These are phyloP conservation scores for Cliona cf. orientalis DNA, from an alignment of 37 sponge, comb jelly and placozoan species.

Conservation along the genomic window DNA sequence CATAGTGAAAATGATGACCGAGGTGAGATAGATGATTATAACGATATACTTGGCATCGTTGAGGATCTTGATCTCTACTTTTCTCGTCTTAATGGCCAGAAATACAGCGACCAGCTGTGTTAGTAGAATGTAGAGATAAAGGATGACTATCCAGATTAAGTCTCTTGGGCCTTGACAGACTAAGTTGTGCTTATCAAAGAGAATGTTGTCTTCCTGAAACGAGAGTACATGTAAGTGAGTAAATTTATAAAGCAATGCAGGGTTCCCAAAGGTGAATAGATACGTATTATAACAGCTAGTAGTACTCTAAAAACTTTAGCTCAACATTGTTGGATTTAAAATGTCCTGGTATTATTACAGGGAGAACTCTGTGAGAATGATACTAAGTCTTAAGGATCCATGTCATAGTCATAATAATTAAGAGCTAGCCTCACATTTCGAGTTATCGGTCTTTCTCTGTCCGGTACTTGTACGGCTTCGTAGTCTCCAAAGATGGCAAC, in stretches of 20 bases:
- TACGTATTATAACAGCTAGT: too few species aligned
- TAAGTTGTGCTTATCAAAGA: slow-evolving; percentile 4
- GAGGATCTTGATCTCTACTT: slow-evolving; percentile 48
- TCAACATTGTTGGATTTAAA: too few species aligned
- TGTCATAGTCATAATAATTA: too few species aligned
- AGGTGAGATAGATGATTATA: slow-evolving; percentile 44
- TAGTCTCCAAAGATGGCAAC: slow-evolving; percentile 25
- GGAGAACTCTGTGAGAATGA: too few species aligned
- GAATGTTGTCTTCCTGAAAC: slow-evolving; percentile 13
- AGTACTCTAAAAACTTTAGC: too few species aligned
- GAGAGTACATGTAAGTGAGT: too few species aligned
- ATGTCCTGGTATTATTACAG: too few species aligned
- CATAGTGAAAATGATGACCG: slow-evolving; percentile 31
- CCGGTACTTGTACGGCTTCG: slow-evolving; percentile 3
- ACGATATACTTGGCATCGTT: slow-evolving; percentile 66
- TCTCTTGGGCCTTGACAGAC: slow-evolving; percentile 17
- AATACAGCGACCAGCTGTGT: slow-evolving; percentile 44
- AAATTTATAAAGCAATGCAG: too few species aligned
- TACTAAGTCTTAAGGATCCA: too few species aligned
- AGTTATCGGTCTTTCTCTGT: slow-evolving; percentile 7
- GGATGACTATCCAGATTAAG: slow-evolving; percentile 9
- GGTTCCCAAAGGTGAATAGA: too few species aligned
- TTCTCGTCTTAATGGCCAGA: slow-evolving; percentile 58
- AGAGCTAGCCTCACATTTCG: slow-evolving; percentile 57
- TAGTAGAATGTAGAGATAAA: slow-evolving; percentile 15